Evolutionary conservation across 2,888 invertebrate species (phyloP).

Genomic region (Chymomyza procnemis): DNA sequence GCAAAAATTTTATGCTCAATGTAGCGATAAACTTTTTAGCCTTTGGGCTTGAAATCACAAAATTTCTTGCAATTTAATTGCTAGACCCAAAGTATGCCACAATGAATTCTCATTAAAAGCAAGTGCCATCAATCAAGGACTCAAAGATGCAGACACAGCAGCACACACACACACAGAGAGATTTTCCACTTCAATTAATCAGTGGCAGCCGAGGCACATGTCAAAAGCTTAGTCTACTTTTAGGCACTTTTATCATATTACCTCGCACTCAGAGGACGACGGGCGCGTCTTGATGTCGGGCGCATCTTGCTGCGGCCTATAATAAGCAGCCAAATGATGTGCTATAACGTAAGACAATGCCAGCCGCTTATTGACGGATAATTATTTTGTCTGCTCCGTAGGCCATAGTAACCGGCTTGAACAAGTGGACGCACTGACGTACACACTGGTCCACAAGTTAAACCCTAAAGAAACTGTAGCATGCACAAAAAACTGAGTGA

Average conservation of each 20-base stretch:
- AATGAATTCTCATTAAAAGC: slow-evolving; percentile 61
- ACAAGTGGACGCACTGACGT: no score
- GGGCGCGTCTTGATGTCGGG: slow-evolving; percentile 10
- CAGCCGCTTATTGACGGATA: slow-evolving; percentile 30
- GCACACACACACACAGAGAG: slow-evolving; percentile 17
- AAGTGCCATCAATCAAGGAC: slow-evolving; percentile 56
- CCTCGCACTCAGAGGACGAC: slow-evolving; percentile 8
- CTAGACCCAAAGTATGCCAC: slow-evolving; percentile 43
- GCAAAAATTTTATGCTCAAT: slow-evolving; percentile 27
- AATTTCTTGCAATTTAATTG: slow-evolving; percentile 33
- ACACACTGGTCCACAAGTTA: slow-evolving; percentile 44
- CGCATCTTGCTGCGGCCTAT: slow-evolving; percentile 28
- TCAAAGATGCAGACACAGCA: slow-evolving; percentile 14
- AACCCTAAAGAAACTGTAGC: slow-evolving; percentile 14
- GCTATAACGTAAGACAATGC: slow-evolving; percentile 34
- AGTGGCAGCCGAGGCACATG: slow-evolving; percentile 35
- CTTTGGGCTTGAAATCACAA: background rate
- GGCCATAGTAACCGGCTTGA: background rate
- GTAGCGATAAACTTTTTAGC: background rate
- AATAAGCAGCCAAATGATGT: slow-evolving; percentile 28
- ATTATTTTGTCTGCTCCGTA: slow-evolving; percentile 41
- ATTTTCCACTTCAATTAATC: slow-evolving; percentile 56
- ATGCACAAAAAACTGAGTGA: background rate
- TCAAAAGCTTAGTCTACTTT: slow-evolving; percentile 55
- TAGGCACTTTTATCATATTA: slow-evolving; percentile 59